Evolutionary conservation across 1,140 invertebrate species (phyloP).

Genomic region (Trialeurodes vaporariorum): DNA sequence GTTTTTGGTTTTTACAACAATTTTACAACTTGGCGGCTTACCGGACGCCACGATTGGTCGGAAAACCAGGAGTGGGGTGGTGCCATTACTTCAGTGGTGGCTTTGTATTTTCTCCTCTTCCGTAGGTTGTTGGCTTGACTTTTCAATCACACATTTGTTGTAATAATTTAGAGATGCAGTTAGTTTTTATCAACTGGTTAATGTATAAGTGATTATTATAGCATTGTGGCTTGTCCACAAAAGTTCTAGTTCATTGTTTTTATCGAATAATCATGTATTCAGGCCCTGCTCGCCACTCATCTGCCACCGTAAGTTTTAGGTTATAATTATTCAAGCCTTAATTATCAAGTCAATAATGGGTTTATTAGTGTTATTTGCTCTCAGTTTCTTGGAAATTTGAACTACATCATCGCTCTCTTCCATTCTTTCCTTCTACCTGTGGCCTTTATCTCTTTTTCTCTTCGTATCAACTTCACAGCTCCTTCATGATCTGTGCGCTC

Average conservation of each 20-base stretch:
- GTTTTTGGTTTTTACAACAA: too few relatives aligned
- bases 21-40: not conserved
- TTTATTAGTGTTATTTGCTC: too few relatives aligned
- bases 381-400: too few relatives aligned
- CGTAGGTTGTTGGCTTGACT: not conserved
- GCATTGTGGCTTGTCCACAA: not conserved
- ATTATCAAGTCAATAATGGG: too few relatives aligned
- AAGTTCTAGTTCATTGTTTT: not conserved
- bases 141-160: too few relatives aligned
- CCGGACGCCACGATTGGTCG: not conserved
- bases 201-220: not conserved
- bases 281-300: not conserved
- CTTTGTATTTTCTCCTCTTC: not conserved
- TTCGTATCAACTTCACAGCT: too few relatives aligned
- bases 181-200: not conserved
- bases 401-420: too few relatives aligned
- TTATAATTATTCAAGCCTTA: not conserved
- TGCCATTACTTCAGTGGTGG: not conserved
- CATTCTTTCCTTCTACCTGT: too few relatives aligned
- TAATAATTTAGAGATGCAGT: too few relatives aligned
- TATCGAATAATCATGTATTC: not conserved
- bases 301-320: slow-evolving; percentile 2
- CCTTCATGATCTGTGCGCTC: too few relatives aligned
- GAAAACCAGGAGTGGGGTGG: not conserved
- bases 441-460: too few relatives aligned